Evolutionary conservation across 2,888 invertebrate genomes (phyloP).

Genomic region (Cordilura impudica): DNA sequence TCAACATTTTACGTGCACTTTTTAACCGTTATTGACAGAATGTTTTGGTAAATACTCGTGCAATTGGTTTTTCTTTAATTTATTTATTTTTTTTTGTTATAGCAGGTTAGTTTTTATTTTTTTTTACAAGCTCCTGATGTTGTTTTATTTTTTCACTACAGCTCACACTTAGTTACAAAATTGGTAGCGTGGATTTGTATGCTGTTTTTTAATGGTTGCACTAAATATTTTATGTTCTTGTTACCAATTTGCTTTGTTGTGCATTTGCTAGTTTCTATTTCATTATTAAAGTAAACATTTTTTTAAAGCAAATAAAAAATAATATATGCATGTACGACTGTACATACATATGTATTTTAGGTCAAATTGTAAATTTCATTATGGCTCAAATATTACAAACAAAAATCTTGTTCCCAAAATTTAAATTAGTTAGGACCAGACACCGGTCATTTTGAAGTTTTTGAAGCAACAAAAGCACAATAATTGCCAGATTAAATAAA

Average conservation of each 20-base stretch:
- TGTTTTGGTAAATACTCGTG: conserved; percentile 15
- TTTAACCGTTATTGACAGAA: conserved; percentile 12
- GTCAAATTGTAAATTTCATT: no score
- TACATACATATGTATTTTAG: no score
- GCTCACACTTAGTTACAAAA: background rate
- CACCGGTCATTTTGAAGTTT: no score
- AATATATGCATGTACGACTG: no score
- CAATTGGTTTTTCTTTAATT: no score
- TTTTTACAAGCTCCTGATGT: background rate
- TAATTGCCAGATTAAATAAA: no score
- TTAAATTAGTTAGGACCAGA: no score
- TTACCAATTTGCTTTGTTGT: background rate
- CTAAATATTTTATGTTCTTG: background rate
- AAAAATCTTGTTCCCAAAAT: no score
- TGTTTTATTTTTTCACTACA: background rate
- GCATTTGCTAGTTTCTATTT: background rate
- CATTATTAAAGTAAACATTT: no score
- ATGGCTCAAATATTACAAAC: no score
- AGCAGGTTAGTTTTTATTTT: conserved; percentile 1
- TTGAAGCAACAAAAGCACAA: no score
- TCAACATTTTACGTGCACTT: background rate
- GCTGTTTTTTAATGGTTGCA: background rate
- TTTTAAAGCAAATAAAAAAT: no score
- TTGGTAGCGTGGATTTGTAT: background rate
- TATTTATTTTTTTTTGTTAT: background rate